These are phyloP conservation scores for Microcebus griseorufus DNA, from an alignment of 2,113 vertebrate species.

Conservation along the genomic window DNA sequence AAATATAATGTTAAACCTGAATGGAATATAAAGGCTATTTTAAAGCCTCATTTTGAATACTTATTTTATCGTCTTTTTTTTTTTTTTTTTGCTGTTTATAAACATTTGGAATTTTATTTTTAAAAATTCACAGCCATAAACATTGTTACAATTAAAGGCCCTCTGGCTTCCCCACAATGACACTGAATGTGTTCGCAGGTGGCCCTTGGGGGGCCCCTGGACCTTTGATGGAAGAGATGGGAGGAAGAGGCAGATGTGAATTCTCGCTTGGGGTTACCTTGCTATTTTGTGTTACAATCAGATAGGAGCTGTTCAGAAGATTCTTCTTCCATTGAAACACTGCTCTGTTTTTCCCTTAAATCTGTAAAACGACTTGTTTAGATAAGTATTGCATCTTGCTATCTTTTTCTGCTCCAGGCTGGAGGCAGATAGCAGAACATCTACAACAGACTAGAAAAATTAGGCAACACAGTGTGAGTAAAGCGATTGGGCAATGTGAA, in stretches of 20 bases:
- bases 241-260: constrained; percentile 83
- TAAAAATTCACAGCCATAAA: constrained; percentile 83
- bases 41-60: neutral
- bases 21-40: neutral
- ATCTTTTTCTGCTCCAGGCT: neutral
- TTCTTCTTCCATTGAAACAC: neutral
- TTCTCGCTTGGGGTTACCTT: neutral
- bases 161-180: constrained; percentile 75
- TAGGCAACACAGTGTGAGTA: neutral
- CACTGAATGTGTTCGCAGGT: constrained; percentile 81
- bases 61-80: neutral
- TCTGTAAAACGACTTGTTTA: neutral
- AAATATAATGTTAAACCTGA: constrained; percentile 10
- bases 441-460: neutral
- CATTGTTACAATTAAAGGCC: constrained; percentile 80
- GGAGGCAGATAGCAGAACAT: neutral
- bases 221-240: constrained; percentile 86
- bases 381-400: neutral
- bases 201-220: constrained; percentile 80
- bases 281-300: neutral
- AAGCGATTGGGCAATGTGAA: neutral
- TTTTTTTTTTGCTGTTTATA: constrained; percentile 70
- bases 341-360: neutral
- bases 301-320: neutral
- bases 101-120: constrained; percentile 85